Evolutionary conservation across 2,113 vertebrate genomes (phyloP), one percentile per base, ranked within the genome.

Genomic region (Neotoma lepida): DNA sequence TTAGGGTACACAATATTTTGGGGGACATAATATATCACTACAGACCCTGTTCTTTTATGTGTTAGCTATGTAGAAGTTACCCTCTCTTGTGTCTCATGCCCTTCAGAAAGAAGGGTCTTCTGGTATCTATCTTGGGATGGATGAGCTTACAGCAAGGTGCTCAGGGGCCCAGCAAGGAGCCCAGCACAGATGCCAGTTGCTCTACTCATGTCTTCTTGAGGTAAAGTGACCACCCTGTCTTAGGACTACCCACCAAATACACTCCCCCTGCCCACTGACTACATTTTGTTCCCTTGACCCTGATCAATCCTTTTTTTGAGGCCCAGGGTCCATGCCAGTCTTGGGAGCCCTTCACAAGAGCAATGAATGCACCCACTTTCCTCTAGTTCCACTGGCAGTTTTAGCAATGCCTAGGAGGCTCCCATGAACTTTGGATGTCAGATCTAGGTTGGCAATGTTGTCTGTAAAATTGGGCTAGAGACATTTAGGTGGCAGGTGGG

Each of bases 361-460:
- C 54, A 84, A 6, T 18, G 18, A 30, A 4, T 35, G 3, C 13
- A 33, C 54, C 84, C 12, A 1, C 5, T 6, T 24, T 30, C 14
- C 26, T 33, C 49, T 20, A 6, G 12, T 39, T 28, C 35, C 41
- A n/a, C 8, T 0, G 18, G n/a, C 64, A 73, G 86, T 7, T 4
- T 92, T 77, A 51, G 35, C 46, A 10, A 9, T 1, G 49, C 49
- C 22, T 46, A 14, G 77, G 8, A 35, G 12, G 41, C 39, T 24
- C 30, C 66, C 7, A 28, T 1, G 17, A 44, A 9, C 46, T 56
- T 80, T 22, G 35, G 51, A 66, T 58, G 12, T 77, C 86, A 63
- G 81, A 58, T 20, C 3, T 8, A 1, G 24, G 41, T 30, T 2
- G 1, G 33, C 2, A 28, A 14, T 1, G 3, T 30, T 44, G 30